Evolutionary conservation across 2,888 invertebrate genomes (phyloP).

Genomic region (Melikaiella ostensackeni): DNA sequence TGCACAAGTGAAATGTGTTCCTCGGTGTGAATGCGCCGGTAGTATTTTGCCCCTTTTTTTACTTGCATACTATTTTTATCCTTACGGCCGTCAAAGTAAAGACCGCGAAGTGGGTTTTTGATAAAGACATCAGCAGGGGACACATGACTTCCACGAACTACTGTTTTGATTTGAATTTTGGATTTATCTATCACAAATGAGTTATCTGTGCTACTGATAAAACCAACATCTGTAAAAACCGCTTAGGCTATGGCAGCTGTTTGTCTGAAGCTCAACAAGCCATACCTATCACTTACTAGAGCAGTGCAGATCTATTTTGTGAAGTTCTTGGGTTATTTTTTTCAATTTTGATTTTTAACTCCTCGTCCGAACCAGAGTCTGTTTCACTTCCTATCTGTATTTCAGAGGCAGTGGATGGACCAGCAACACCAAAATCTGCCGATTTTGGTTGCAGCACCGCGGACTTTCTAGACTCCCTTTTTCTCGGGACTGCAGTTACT

Average conservation of each 20-base stretch:
- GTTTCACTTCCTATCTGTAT: not conserved
- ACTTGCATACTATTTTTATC: slow-evolving; percentile 23
- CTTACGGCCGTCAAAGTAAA: slow-evolving; percentile 45
- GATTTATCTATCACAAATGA: slow-evolving; percentile 40
- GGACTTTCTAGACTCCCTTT: no score
- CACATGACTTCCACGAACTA: slow-evolving; percentile 35
- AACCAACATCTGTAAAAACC: no score
- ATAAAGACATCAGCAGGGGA: not conserved
- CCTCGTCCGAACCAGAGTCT: not conserved
- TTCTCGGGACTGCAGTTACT: no score
- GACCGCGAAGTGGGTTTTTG: not conserved
- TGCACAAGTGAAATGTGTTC: not conserved
- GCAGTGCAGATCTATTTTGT: not conserved
- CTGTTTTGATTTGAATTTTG: slow-evolving; percentile 40
- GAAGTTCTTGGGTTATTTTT: not conserved
- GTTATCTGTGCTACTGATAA: no score
- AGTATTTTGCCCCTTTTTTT: slow-evolving; percentile 6
- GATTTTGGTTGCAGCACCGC: not conserved
- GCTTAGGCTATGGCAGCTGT: not conserved
- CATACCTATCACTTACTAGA: no score
- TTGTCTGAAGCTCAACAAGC: not conserved
- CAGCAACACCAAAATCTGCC: not conserved
- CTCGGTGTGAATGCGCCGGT: not conserved
- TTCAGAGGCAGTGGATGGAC: not conserved
- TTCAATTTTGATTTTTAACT: not conserved